Percentiles rank a stretch among this genome's conserved stretches.
phyloP scores from a whole-genome alignment of 2,113 vertebrate species.

The Pycnonotus jocosus region DNA sequence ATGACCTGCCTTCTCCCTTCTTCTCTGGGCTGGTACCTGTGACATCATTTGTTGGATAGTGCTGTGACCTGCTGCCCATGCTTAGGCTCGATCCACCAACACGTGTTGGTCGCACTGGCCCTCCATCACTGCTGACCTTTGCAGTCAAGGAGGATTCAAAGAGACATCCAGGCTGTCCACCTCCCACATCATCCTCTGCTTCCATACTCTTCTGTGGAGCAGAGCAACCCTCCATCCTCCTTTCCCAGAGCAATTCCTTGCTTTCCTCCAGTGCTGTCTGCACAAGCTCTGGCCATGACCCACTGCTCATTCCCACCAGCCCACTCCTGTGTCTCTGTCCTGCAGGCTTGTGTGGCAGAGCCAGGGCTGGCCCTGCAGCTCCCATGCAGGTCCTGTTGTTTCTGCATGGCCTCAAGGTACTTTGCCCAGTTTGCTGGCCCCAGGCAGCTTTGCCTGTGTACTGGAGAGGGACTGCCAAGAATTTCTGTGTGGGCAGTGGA shows the following conservation, averaged over 20 bases:
- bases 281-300: fast-evolving
- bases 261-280: not conserved
- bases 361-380: not conserved
- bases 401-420: not conserved
- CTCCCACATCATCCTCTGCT: not conserved
- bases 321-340: not conserved
- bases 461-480: not conserved
- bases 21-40: not conserved
- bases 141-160: not conserved
- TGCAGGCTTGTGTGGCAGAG: not conserved
- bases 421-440: not conserved
- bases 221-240: not conserved
- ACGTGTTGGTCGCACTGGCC: fast-evolving
- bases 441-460: not conserved
- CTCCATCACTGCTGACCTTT: not conserved
- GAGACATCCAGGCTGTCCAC: not conserved
- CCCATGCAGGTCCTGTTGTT: not conserved
- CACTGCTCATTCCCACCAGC: not conserved
- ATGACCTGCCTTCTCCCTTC: not conserved
- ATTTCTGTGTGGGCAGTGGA: not conserved
- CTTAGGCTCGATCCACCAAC: not conserved
- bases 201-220: not conserved
- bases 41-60: not conserved
- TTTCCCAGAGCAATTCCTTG: not conserved
- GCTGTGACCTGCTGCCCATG: not conserved